Base-by-base conservation (phyloP, 2,888 invertebrate species). In the Rotaria socialis region DNA sequence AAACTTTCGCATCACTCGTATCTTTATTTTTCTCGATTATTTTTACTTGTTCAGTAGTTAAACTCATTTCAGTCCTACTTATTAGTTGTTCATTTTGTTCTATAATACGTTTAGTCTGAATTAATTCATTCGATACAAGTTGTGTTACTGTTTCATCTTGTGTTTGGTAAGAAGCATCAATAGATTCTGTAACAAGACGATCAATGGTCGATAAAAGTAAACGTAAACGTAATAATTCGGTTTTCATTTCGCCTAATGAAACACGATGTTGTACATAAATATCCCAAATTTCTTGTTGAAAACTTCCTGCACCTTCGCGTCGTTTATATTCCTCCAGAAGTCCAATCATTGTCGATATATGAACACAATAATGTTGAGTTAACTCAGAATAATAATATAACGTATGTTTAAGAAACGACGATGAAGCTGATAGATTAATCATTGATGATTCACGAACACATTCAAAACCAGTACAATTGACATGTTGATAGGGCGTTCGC, bases 261-360 rank as follows among this genome's bases (percentile, higher is more conserved):
- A 24, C 1, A 14, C 80, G 43, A 24, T 80, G 11, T 43, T 43
- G 4, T 10, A 80, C 80, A 80, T 47, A 80, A n/a, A n/a, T 14
- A 80, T 80, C 14, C 80, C 80, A 80, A n/a, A 80, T 10, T 47
- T 80, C 80, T 47, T 80, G 80, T 80, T 80, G 80, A 47, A 80
- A 5, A 80, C 47, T 8, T 4, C 47, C 80, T 5, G 47, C 2
- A 47, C 80, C 80, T n/a, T 80, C 80, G 8, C 6, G 19, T 43
- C n/a, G 47, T n/a, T 47, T 47, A n/a, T n/a, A 80, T 47, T 80
- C 47, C 11, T 80, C 47, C n/a, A 80, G 47, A 16, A n/a, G 3
- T 4, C 4, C n/a, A 47, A 80, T 80, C 80, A 80, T 80, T n/a
- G 24, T n/a, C 8, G 43, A 11, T 47, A 80, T 80, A n/a, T 80